These are phyloP conservation scores for Chelonus formosanus DNA, from an alignment of 2,888 invertebrate genomes.

Conservation along the genomic window DNA sequence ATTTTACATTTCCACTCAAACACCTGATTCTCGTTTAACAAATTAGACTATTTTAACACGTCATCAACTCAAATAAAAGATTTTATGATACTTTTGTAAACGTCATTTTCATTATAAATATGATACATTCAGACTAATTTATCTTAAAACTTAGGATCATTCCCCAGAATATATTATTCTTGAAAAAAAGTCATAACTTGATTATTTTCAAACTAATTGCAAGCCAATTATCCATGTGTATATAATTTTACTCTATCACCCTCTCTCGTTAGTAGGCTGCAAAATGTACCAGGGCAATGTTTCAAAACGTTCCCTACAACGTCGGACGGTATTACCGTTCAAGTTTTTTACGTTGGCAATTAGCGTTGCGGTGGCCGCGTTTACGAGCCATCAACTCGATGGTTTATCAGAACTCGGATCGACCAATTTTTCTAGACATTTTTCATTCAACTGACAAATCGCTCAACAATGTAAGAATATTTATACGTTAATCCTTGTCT, in stretches of 20 bases:
- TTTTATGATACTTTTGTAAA: slow-evolving; percentile 8
- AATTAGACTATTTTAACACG: slow-evolving; percentile 19
- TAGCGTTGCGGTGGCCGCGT: slow-evolving; percentile 40
- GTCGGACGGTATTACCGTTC: slow-evolving; percentile 22
- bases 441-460: slow-evolving; percentile 20
- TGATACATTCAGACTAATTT: not conserved
- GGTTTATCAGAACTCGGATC: slow-evolving; percentile 42
- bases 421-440: slow-evolving; percentile 25
- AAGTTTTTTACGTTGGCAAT: slow-evolving; percentile 40
- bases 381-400: slow-evolving; percentile 48
- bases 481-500: slow-evolving; percentile 2
- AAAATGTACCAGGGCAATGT: not conserved
- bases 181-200: too few relatives aligned
- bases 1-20: slow-evolving; percentile 16
- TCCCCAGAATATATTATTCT: too few relatives aligned
- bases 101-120: not conserved
- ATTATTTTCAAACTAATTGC: not conserved
- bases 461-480: slow-evolving; percentile 3
- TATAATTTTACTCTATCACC: slow-evolving; percentile 1
- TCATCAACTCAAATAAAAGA: slow-evolving; percentile 9
- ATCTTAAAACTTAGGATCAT: not conserved
- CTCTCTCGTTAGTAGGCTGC: not conserved
- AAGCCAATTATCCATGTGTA: not conserved
- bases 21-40: slow-evolving; percentile 27
- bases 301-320: not conserved